Evolutionary conservation across 53 echinoderm and acorn worm species (phyloP).

Genomic region (Antedon mediterranea): DNA sequence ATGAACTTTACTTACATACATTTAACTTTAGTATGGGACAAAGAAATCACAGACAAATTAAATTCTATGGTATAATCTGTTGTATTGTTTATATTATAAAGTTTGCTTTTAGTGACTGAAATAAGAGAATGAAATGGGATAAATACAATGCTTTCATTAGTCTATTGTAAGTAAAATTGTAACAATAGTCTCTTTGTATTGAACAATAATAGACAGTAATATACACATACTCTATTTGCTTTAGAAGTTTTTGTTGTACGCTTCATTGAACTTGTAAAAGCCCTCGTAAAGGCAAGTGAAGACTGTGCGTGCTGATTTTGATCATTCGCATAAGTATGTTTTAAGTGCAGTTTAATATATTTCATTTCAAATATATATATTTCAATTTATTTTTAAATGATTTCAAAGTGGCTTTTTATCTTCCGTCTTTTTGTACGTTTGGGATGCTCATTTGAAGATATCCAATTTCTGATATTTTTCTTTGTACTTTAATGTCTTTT

Average conservation of each 20-base stretch:
- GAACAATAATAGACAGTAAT: not conserved
- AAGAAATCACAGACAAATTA: not conserved
- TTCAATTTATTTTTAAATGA: not conserved
- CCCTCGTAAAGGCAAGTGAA: not conserved
- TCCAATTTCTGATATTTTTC: no score
- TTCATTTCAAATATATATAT: not conserved
- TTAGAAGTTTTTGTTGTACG: not conserved
- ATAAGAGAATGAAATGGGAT: not conserved
- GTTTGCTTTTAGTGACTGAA: not conserved
- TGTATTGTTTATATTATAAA: not conserved
- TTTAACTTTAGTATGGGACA: not conserved
- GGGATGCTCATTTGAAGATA: no score
- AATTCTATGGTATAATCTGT: not conserved
- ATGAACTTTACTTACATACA: not conserved
- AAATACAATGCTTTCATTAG: not conserved
- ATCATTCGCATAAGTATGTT: not conserved
- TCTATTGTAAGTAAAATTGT: not conserved
- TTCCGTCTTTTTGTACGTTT: no score
- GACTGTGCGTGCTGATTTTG: not conserved
- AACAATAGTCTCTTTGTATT: not conserved
- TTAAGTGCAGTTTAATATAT: not conserved
- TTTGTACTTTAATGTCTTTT: no score
- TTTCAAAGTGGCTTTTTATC: no score
- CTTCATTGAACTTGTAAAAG: not conserved
- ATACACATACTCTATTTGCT: not conserved